These are phyloP conservation scores for Eupsittula cactorum DNA, from an alignment of 2,113 vertebrate species.

Conservation along the genomic window DNA sequence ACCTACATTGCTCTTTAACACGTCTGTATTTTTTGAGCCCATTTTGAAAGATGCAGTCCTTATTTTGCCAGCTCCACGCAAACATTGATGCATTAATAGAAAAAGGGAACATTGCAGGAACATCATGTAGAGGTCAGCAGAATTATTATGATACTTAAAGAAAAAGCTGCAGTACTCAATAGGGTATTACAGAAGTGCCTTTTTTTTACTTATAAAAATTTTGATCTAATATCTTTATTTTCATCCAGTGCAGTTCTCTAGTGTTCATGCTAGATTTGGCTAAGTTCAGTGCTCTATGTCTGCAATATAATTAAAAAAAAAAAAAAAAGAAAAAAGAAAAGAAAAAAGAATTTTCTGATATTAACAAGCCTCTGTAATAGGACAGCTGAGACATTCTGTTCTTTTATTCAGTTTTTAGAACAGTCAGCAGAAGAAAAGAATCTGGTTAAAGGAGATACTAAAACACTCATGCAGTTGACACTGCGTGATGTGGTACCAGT, in stretches of 20 bases:
- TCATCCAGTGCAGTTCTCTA: not conserved
- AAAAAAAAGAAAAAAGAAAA: not conserved
- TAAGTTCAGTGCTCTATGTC: not conserved
- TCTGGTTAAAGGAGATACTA: not conserved
- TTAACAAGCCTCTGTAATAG: not conserved
- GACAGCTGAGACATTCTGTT: not conserved
- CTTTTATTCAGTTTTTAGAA: not conserved
- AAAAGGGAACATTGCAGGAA: constrained; percentile 26
- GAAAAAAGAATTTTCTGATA: not conserved
- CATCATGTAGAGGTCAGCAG: constrained; percentile 4
- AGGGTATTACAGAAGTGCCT: constrained; percentile 33
- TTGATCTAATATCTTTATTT: constrained; percentile 29
- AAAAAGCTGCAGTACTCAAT: constrained; percentile 9
- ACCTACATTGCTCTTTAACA: not conserved
- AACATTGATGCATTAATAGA: not conserved
- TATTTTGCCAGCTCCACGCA: not conserved
- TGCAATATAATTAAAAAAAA: not conserved
- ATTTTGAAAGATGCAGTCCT: not conserved
- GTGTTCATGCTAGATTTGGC: not conserved
- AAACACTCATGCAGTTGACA: not conserved
- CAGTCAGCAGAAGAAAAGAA: not conserved
- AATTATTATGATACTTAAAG: constrained; percentile 4
- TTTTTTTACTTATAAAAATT: not conserved
- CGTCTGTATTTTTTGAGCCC: rapidly evolving
- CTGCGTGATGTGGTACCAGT: not conserved